phyloP scores from a whole-genome alignment of 2,113 vertebrate genomes.

The Siniperca chuatsi region DNA sequence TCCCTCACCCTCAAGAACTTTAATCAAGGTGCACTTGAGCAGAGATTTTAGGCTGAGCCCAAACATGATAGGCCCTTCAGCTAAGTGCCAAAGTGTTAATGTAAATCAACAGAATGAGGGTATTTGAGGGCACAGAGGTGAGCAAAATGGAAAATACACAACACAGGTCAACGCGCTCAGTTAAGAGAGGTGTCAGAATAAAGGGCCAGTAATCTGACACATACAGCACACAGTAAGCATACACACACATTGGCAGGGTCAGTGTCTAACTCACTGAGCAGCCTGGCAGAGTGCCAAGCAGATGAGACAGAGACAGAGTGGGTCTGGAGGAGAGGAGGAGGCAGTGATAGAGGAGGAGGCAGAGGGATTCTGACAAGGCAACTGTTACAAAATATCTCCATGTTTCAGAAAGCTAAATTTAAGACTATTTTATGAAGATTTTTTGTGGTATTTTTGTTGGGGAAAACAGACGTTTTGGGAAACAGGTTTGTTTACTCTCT shows the following conservation, averaged over 20 bases:
- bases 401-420: not conserved
- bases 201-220: constrained; percentile 3
- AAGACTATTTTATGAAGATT: not conserved
- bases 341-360: not conserved
- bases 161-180: not conserved
- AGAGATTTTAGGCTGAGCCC: not conserved
- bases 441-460: not conserved
- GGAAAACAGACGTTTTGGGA: not conserved
- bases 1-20: not conserved
- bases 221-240: not conserved
- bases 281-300: constrained; percentile 10
- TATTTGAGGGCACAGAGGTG: not conserved
- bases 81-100: not conserved
- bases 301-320: not conserved
- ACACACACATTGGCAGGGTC: not conserved
- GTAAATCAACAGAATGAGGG: not conserved
- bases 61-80: not conserved
- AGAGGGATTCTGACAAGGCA: not conserved
- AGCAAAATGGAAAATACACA: not conserved
- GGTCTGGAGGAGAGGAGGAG: not conserved
- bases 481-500: not conserved
- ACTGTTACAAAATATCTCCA: not conserved
- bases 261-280: constrained; percentile 20
- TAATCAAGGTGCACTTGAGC: not conserved
- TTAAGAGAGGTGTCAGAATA: not conserved